Conservation (phyloP, 1,140 invertebrate genomes). For the Trichomalopsis sarcophagae region DNA sequence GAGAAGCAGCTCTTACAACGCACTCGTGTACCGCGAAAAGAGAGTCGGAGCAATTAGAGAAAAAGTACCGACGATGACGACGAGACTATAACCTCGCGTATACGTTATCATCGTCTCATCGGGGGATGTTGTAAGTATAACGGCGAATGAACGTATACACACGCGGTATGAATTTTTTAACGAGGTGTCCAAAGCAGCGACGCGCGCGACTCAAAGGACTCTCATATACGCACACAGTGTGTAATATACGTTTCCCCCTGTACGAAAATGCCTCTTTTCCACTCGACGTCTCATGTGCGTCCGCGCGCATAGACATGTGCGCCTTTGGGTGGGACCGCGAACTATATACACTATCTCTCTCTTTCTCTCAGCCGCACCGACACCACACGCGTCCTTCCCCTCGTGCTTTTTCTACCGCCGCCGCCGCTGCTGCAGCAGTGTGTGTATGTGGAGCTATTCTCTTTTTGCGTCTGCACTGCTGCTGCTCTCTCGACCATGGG, state of each 20-base stretch:
- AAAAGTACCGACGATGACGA: background rate
- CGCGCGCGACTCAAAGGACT: constrained; percentile 5
- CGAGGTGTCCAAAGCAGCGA: constrained; percentile 15
- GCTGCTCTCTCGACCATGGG: background rate
- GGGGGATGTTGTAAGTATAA: background rate
- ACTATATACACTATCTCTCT: constrained; percentile 28
- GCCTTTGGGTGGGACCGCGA: constrained; percentile 41
- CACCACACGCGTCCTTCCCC: background rate
- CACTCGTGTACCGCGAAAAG: background rate
- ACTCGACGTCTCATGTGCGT: constrained; percentile 22
- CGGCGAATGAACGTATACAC: background rate
- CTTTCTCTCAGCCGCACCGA: background rate
- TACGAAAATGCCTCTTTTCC: constrained; percentile 37
- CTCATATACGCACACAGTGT: background rate
- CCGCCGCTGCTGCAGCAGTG: too few species aligned
- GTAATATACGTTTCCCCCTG: background rate
- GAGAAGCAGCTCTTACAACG: too few species aligned
- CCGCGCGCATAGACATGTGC: constrained; percentile 5
- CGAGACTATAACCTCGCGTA: background rate
- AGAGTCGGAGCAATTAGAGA: constrained; percentile 8
- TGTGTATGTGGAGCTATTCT: constrained; percentile 5
- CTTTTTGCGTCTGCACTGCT: constrained; percentile 30
- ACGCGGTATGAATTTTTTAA: constrained; percentile 28
- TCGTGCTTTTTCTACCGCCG: background rate
- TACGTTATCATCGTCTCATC: background rate